Base-by-base conservation (phyloP, 2,797 vertebrate genomes). In the Cichlasoma orientale region DNA sequence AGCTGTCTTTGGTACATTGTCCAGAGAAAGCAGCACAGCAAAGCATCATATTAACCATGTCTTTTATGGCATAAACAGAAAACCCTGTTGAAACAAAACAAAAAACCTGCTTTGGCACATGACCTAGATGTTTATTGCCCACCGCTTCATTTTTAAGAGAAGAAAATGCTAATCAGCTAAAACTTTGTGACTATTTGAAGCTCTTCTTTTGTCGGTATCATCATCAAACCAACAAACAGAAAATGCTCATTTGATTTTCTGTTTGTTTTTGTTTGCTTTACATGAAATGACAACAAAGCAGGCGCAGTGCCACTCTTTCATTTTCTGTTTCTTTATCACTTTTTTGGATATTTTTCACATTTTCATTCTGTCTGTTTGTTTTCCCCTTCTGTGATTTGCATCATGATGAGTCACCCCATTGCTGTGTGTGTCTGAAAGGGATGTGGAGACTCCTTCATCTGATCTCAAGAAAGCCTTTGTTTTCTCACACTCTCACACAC, bases 401-500 rank as follows among this genome's bases (percentile, higher is more conserved):
- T 79, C 19, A 8, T n/a, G 55, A 66, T 77, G 66, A 79, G 74
- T 84, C 72, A 56, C 18, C 9, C 25, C 55, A 23, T 44, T 44
- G 19, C 44, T 63, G 25, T 11, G 23, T 70, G 50, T 56, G 53
- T 71, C 56, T 75, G 52, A 74, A 77, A 66, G 18, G 27, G 18
- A 54, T 12, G 52, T 31, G 50, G 19, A 74, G 58, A 66, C 25
- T 44, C 72, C 21, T 75, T 69, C 77, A 69, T 52, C 44, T 41
- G 25, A 61, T 69, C 41, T 3, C 78, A 69, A 81, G 74, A 58
- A 77, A 73, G 25, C 52, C 57, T 78, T 75, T 76, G 41, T 82
- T 29, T 78, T 74, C 23, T 18, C 5, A n/a, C n/a, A 33, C 27
- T 55, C 61, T 50, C 7, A 3, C 27, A 4, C 52, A 23, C 12